Percentiles rank a stretch among this genome's conserved stretches.
These are phyloP conservation scores for Echeneis naucrates DNA, from an alignment of 2,797 vertebrate genomes.

Conservation along the genomic window DNA sequence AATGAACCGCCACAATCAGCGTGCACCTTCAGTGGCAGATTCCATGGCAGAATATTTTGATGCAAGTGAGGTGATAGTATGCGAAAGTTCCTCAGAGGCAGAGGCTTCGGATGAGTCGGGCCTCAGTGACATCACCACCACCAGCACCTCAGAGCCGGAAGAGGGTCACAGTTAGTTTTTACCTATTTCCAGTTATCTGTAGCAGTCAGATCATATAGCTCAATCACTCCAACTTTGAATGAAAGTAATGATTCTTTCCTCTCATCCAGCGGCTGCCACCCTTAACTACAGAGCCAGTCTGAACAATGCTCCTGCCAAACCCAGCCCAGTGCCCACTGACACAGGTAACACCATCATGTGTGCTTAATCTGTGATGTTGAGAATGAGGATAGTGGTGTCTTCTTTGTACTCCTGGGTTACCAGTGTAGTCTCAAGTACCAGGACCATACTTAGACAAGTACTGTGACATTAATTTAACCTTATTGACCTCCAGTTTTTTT, in stretches of 20 bases:
- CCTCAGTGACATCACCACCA: slow-evolving; percentile 90
- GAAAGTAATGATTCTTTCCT: not conserved
- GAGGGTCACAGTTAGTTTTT: slow-evolving; percentile 76
- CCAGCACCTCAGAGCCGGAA: slow-evolving; percentile 88
- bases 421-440: not conserved
- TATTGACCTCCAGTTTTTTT: too few relatives aligned
- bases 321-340: slow-evolving; percentile 43
- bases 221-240: not conserved
- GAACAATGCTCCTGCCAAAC: slow-evolving; percentile 55
- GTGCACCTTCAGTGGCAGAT: slow-evolving; percentile 89
- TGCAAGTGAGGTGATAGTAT: slow-evolving; percentile 89
- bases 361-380: not conserved
- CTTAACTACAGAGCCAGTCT: slow-evolving; percentile 77
- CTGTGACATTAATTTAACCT: too few relatives aligned
- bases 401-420: not conserved
- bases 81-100: slow-evolving; percentile 90
- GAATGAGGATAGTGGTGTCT: not conserved
- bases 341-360: slow-evolving; percentile 57
- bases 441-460: not conserved
- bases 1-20: slow-evolving; percentile 75
- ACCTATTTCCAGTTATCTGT: not conserved
- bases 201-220: not conserved
- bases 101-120: slow-evolving; percentile 90
- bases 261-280: slow-evolving; percentile 64
- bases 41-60: slow-evolving; percentile 93